Conservation (phyloP, 2,888 invertebrate genomes). For the Agrotis clavis region DNA sequence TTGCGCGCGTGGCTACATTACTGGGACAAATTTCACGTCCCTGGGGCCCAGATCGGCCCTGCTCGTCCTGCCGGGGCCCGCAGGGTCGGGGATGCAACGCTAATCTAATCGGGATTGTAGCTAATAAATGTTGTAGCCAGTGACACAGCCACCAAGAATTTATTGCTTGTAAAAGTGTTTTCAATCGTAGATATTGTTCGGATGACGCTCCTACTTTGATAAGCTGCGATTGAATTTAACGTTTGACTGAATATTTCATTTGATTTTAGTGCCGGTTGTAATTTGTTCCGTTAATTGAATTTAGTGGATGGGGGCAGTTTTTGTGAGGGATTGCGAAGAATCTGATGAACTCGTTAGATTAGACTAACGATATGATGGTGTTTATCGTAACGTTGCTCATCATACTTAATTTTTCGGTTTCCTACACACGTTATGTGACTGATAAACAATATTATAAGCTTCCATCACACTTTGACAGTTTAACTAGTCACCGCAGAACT, state of each 20-base stretch:
- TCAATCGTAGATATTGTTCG: slow-evolving; percentile 88
- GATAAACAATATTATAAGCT: not conserved
- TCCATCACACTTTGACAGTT: not conserved
- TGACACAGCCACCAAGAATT: slow-evolving; percentile 87
- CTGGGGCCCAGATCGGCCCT: slow-evolving; percentile 73
- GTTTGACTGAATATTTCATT: slow-evolving; percentile 81
- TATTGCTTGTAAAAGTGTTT: slow-evolving; percentile 91
- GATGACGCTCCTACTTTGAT: slow-evolving; percentile 82
- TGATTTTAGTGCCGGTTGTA: slow-evolving; percentile 72
- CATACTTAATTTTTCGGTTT: not conserved
- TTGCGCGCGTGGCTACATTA: slow-evolving; percentile 90
- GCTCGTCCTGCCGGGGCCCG: slow-evolving; percentile 60
- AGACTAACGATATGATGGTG: slow-evolving; percentile 10
- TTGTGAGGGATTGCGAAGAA: slow-evolving; percentile 24
- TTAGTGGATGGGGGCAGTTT: slow-evolving; percentile 53
- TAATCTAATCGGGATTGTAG: slow-evolving; percentile 91
- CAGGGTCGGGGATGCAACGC: slow-evolving; percentile 85
- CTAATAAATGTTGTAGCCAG: slow-evolving; percentile 90
- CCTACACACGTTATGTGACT: no score
- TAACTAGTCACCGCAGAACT: slow-evolving; percentile 1
- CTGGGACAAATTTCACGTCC: slow-evolving; percentile 88
- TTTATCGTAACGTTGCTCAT: slow-evolving; percentile 13
- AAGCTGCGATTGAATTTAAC: slow-evolving; percentile 88
- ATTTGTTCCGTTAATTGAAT: slow-evolving; percentile 70
- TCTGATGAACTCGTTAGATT: slow-evolving; percentile 24